Evolutionary conservation across 1,140 invertebrate species (phyloP), one percentile per base, ranked within the genome.

Genomic region (Formica exsecta): DNA sequence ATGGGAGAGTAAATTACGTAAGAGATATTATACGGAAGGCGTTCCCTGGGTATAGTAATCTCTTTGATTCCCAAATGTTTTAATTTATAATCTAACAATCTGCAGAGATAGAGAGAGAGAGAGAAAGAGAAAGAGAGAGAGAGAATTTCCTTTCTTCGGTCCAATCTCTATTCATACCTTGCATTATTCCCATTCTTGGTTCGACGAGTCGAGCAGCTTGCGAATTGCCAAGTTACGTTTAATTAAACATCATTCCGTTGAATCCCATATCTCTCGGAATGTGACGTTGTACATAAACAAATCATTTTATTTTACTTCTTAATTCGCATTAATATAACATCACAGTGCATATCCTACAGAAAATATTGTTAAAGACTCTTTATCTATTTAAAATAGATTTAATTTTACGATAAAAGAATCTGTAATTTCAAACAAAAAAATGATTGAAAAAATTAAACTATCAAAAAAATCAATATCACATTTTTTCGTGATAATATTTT

Each of bases 81-180:
- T 89, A 89, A 89, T 89, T 89, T 65, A 76, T 85, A 62, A 86
- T 88, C 62, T 75, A 81, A 54, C 13, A 65, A 66, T 86, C 74
- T 38, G 19, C 44, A 38, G 44, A 68, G 38, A 29, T 48, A 19
- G 48, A 51, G n/a, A 25, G 9, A 29, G 59, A n/a, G n/a, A n/a
- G n/a, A n/a, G n/a, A n/a, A n/a, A 61, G 2, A 29, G 59, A 61
- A 3, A 25, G 57, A 61, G 22, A 76, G 74, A 76, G 36, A 32
- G 9, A 48, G 66, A 61, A 66, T 85, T 59, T 38, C 57, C 36
- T 61, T 77, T 25, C 36, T 32, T 29, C 41, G 44, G 36, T 79
- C 25, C 70, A 29, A 62, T 73, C 13, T 54, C 38, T 38, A 48
- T 71, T 73, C 87, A 86, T 59, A 62, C 66, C 41, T 36, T 66